Conservation (phyloP, 2,113 vertebrate species). For the Oxygymnocypris stewartii region DNA sequence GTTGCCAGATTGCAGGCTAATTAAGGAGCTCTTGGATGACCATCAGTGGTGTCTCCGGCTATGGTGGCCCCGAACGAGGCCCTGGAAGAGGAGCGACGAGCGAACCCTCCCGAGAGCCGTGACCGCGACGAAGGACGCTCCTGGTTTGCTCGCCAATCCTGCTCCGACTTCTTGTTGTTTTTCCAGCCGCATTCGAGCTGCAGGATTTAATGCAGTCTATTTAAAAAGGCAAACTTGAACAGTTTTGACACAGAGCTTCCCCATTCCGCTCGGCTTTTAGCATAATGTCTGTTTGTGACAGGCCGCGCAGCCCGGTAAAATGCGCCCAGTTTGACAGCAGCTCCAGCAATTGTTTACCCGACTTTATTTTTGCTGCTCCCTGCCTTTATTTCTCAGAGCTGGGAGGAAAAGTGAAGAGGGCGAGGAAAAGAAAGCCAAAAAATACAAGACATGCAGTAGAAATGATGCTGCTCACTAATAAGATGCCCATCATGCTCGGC, state of each 20-base stretch:
- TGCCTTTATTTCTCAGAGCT: slow-evolving; percentile 75
- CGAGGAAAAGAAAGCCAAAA: slow-evolving; percentile 57
- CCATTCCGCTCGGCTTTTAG: slow-evolving; percentile 56
- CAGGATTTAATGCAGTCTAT: slow-evolving; percentile 62
- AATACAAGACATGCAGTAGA: slow-evolving; percentile 73
- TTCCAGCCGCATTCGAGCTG: slow-evolving; percentile 30
- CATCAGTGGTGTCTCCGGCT: slow-evolving; percentile 79
- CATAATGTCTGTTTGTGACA: slow-evolving; percentile 60
- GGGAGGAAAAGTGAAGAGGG: slow-evolving; percentile 69
- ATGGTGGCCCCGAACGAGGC: slow-evolving; percentile 66
- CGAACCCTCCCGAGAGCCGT: slow-evolving; percentile 41
- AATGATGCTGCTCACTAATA: slow-evolving; percentile 88
- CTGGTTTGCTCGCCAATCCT: neutral
- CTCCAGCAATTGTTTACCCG: slow-evolving; percentile 79
- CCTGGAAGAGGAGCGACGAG: slow-evolving; percentile 46
- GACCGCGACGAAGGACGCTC: slow-evolving; percentile 37
- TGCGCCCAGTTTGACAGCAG: slow-evolving; percentile 74
- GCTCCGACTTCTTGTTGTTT: slow-evolving; percentile 16
- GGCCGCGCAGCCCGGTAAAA: slow-evolving; percentile 69
- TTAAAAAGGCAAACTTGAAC: slow-evolving; percentile 55
- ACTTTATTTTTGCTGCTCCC: slow-evolving; percentile 76
- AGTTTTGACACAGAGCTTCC: slow-evolving; percentile 56
- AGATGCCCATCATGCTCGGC: slow-evolving; percentile 87
- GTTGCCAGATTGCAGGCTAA: slow-evolving; percentile 81
- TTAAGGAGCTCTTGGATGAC: slow-evolving; percentile 83